phyloP scores from a whole-genome alignment of 2,888 invertebrate species.

The Epinotia bilunana region DNA sequence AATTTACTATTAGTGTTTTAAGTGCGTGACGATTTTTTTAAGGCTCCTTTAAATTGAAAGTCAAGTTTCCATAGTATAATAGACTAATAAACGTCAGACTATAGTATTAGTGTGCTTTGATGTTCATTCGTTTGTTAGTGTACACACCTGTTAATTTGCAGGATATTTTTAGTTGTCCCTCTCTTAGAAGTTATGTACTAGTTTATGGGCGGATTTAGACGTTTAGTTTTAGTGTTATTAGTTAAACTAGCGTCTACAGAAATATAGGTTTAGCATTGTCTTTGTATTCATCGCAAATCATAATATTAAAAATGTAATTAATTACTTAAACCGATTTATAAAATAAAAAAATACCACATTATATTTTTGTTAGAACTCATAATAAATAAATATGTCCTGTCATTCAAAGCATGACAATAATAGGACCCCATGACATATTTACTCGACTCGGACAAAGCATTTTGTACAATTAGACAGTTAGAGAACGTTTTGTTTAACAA shows the following conservation, averaged over 20 bases:
- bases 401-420: background rate
- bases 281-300: no score
- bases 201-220: no score
- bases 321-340: background rate
- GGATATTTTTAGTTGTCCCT: background rate
- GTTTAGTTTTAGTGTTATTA: background rate
- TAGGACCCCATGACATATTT: slow-evolving; percentile 18
- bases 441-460: slow-evolving; percentile 22
- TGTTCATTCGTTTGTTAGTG: background rate
- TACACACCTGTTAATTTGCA: background rate
- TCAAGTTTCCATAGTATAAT: slow-evolving; percentile 27
- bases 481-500: slow-evolving; percentile 29
- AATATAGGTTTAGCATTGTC: background rate
- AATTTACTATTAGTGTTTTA: slow-evolving; percentile 28
- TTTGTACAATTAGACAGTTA: slow-evolving; percentile 16
- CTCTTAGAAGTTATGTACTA: background rate
- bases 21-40: slow-evolving; percentile 22
- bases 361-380: background rate
- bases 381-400: background rate
- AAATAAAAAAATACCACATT: background rate
- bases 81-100: slow-evolving; percentile 25
- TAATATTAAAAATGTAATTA: background rate
- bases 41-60: slow-evolving; percentile 13
- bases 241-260: background rate
- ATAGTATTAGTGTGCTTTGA: background rate